These are phyloP conservation scores for Pimpla rufipes DNA, from an alignment of 2,888 invertebrate species.

Conservation along the genomic window DNA sequence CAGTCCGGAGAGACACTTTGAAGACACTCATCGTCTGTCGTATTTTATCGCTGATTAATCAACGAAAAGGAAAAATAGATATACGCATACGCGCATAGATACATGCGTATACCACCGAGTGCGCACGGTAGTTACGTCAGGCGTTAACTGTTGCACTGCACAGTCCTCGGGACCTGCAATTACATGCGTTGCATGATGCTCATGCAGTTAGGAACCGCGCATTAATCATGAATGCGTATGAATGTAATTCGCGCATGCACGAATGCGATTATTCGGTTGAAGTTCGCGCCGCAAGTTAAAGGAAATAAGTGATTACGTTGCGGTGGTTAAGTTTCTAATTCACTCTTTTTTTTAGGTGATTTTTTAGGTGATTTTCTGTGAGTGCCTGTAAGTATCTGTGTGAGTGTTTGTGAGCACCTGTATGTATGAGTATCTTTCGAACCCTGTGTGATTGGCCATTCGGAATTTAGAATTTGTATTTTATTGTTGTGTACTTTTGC, in stretches of 20 bases:
- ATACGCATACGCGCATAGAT: background rate
- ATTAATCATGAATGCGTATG: conserved; percentile 57
- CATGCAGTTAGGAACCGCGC: conserved; percentile 68
- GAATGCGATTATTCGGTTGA: conserved; percentile 44
- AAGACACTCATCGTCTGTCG: conserved; percentile 45
- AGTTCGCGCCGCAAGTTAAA: background rate
- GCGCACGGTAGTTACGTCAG: conserved; percentile 52
- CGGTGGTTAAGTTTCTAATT: background rate
- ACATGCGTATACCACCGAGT: conserved; percentile 47
- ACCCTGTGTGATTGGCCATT: too few species aligned
- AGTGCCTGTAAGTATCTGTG: too few species aligned
- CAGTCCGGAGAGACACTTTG: conserved; percentile 46
- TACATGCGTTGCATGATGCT: conserved; percentile 66
- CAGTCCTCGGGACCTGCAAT: conserved; percentile 54
- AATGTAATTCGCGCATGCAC: conserved; percentile 1
- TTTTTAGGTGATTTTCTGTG: too few species aligned
- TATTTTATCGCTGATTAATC: conserved; percentile 67
- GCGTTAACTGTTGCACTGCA: conserved; percentile 43
- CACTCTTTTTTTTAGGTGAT: too few species aligned
- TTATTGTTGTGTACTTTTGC: too few species aligned
- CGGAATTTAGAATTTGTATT: too few species aligned
- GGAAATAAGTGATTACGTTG: background rate
- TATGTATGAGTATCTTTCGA: too few species aligned
- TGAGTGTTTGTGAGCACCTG: too few species aligned
- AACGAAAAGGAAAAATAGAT: conserved; percentile 44